phyloP scores from a whole-genome alignment of 2,113 vertebrate genomes.

The Anthoscopus minutus region DNA sequence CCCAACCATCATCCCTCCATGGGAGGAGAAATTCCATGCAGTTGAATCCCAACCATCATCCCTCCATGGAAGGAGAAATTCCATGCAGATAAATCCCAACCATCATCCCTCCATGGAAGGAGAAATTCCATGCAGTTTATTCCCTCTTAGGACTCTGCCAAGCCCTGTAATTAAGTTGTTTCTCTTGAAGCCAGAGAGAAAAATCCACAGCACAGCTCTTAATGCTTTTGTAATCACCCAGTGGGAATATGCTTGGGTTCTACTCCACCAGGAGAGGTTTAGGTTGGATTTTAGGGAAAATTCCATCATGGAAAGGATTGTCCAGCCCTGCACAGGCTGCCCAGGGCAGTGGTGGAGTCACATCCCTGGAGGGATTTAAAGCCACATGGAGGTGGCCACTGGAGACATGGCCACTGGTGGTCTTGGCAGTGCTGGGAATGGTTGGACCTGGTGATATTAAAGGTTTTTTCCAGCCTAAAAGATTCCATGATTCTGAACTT shows the following conservation, averaged over 20 bases:
- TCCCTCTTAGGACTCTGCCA: not conserved
- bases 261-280: not conserved
- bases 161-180: not conserved
- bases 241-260: fast-evolving
- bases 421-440: not conserved
- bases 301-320: not conserved
- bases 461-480: not conserved
- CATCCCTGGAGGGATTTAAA: not conserved
- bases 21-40: not conserved
- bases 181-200: not conserved
- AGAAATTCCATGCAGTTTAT: not conserved
- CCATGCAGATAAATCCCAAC: not conserved
- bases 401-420: not conserved
- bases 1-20: not conserved
- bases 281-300: not conserved
- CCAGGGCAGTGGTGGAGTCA: not conserved
- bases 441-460: not conserved
- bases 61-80: not conserved
- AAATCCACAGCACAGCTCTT: not conserved
- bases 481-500: not conserved
- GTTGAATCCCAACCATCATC: not conserved
- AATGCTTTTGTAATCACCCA: not conserved
- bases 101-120: not conserved
- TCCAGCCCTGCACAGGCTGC: not conserved
- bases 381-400: not conserved